Evolutionary conservation across 2,888 invertebrate species (phyloP), one percentile per base, ranked within the genome.

Genomic region (Campoplex nolae): DNA sequence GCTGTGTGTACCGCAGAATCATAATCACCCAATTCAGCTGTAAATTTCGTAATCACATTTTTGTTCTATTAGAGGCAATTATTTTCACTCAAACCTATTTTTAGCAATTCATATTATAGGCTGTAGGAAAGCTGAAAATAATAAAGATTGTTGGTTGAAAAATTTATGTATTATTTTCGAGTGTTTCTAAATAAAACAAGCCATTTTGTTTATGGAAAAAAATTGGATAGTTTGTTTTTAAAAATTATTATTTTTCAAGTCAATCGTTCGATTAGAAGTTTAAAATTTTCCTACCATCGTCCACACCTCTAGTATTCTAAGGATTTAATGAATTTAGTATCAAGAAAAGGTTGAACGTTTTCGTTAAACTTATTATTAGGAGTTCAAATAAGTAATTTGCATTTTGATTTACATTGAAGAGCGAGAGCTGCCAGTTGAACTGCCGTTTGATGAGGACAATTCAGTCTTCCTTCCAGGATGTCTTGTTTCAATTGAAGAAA

Each of bases 401-500:
- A 28, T 9, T 84, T 96, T 6, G 8, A 62, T 32, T 96, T 95
- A 98, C 98, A 99, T 95, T 99, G 99, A 88, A 99, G 95, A 54
- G 98, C 97, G 87, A 98, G 95, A 11, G 99, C 99, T 91, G 98
- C 97, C 88, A 99, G 95, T 93, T 99, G 99, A 9, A 99, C 96
- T 32, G 97, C 97, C 79, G 97, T 97, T 88, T 97, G 97, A 92
- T 97, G 97, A 1, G 98, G 97, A 94, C 98, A 98, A 92, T 98
- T 98, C 82, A 99, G 95, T 93, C 97, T 97, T 76, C 99, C 99
- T 91, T 97, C 97, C 70, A 99, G 95, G 86, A 99, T 97, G 95
- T 99, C 99, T 93, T 97, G 97, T 94, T 99, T 99, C 82, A 99
- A 95, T 96, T 99, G 99, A 88, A 99, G 96, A 94, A 99, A 99